A percentile compares a stretch with the other conserved stretches of the same genome.
Conservation (phyloP, 2,797 vertebrate genomes). For the Neomorphus geoffroyi region DNA sequence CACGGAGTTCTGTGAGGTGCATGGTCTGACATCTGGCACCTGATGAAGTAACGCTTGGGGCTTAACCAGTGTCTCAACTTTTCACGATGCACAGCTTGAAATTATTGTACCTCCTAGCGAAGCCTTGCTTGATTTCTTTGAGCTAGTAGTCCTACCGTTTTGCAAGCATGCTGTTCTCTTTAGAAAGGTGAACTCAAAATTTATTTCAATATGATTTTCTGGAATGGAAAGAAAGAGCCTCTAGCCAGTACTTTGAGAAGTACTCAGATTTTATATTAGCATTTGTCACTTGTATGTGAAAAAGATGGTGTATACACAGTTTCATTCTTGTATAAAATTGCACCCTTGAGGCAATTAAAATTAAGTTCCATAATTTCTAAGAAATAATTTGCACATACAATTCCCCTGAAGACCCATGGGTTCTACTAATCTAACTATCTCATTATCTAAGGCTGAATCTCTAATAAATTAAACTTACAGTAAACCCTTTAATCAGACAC, state of each 20-base stretch:
- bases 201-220: neutral
- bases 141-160: neutral
- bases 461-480: neutral
- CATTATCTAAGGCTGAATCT: neutral
- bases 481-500: neutral
- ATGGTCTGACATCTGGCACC: neutral
- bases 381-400: neutral
- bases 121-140: neutral
- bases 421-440: neutral
- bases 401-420: neutral
- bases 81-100: neutral
- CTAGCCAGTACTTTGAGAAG: neutral
- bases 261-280: neutral
- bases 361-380: neutral
- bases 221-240: neutral
- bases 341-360: neutral
- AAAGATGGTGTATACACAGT: neutral
- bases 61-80: neutral
- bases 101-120: neutral
- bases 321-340: neutral
- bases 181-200: neutral
- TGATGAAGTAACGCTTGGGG: neutral
- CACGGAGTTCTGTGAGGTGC: neutral
- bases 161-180: neutral
- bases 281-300: neutral